Evolutionary conservation across 2,113 vertebrate species (phyloP).

Genomic region (Sorex fumeus): DNA sequence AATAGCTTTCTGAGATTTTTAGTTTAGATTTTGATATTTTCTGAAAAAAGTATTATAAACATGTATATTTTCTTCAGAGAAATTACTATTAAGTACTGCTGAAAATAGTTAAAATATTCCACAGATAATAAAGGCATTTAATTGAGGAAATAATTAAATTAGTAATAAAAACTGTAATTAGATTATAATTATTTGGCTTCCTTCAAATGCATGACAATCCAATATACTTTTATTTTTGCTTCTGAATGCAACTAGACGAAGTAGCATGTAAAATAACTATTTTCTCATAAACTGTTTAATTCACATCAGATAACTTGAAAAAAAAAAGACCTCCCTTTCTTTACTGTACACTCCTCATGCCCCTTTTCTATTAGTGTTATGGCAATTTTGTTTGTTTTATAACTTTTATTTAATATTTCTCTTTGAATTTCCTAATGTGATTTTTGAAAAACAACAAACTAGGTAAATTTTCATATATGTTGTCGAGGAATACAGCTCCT

Average conservation of each 20-base stretch:
- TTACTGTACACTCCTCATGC: background rate
- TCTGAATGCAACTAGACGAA: background rate
- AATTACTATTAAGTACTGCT: background rate
- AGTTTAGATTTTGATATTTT: background rate
- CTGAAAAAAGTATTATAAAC: background rate
- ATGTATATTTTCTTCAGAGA: background rate
- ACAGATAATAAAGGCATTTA: background rate
- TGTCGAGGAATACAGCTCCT: background rate
- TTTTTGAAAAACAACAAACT: background rate
- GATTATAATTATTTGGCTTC: background rate
- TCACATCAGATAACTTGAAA: background rate
- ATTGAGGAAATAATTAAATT: conserved; percentile 26
- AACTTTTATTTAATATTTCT: background rate
- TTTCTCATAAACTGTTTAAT: background rate
- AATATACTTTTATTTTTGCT: background rate
- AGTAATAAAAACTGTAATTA: background rate
- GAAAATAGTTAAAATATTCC: conserved; percentile 18
- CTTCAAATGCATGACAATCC: conserved; percentile 4
- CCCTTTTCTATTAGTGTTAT: background rate
- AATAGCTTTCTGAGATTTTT: background rate
- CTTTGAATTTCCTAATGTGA: background rate
- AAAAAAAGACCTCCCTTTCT: background rate
- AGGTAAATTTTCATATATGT: background rate
- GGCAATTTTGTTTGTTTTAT: background rate
- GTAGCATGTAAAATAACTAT: background rate